Evolutionary conservation across 2,797 vertebrate species (phyloP), one percentile per base, ranked within the genome.

Genomic region (Lemur catta): DNA sequence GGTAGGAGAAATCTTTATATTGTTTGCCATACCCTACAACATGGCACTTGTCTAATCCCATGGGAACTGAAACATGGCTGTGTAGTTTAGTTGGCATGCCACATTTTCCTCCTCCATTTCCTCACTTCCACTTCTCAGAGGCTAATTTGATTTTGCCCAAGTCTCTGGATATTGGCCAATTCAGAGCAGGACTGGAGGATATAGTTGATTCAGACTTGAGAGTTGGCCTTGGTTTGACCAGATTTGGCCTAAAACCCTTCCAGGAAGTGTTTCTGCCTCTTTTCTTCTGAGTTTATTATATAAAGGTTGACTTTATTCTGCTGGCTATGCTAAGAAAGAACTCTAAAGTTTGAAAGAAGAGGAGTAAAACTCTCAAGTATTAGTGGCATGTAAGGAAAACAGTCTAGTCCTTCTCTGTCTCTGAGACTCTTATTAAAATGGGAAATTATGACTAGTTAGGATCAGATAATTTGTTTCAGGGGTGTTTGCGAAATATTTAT

Each of bases 391-490:
- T 92, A 78, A 78, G 78, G 59, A 90, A 89, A 90, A 89, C 93
- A 82, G 57, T 24, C 10, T 86, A 72, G 24, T 82, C 18, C 6
- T 88, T 55, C 20, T 87, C 20, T 91, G 13, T 82, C 30, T 87
- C 72, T 84, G 30, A 84, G 87, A 89, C 48, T 91, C 72, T 87
- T 78, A 84, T 22, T 81, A 55, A 93, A 95, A 72, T 90, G 46
- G 38, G 30, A 76, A 84, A n/a, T 89, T 94, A 24, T 78, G 24
- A 75, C 93, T 79, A 76, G 35, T 76, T 91, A 52, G 69, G 24
- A 55, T 89, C 55, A 92, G 67, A 43, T 93, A 26, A 26, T 81
- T 95, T 93, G 92, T 87, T 95, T 75, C 52, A 89, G 17, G 28
- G 84, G 9, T 94, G 7, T 69, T 35, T 92, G 43, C 91, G 63